Evolutionary conservation across 2,797 vertebrate genomes (phyloP), one percentile per base, ranked within the genome.

Genomic region (Xenops minutus): DNA sequence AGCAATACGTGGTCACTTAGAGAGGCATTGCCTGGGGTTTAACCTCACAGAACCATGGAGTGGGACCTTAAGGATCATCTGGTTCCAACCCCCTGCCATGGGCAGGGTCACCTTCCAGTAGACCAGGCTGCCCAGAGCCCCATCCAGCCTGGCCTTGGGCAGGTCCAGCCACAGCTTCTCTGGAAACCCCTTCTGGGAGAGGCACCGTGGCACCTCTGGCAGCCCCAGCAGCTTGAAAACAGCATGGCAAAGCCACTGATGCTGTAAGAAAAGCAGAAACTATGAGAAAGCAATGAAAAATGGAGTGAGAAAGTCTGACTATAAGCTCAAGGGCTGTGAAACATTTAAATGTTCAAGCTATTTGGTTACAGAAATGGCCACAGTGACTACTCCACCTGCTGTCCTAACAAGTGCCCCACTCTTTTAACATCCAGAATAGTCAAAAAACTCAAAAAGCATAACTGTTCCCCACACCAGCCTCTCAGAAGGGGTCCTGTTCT

Each of bases 131-230:
- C 24, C 34, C 61, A 22, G 29, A 43, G 27, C 39, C 14, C 36
- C 15, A 29, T 18, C 56, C 20, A 69, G 5, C 14, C 9, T n/a
- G 27, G 22, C 56, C 68, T 29, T 43, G 36, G 68, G 30, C 16
- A 34, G 17, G 76, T 39, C 29, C 36, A 83, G 2, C 14, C 64
- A 29, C 49, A 43, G 32, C 43, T n/a, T 23, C 0, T 0, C n/a
- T 21, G 23, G 2, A 0, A 0, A 17, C 4, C 12, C n/a, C 5
- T 12, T 48, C 8, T 8, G 10, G 27, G 17, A 63, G 6, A 44
- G 15, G 21, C 21, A 46, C 44, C 21, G 18, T 46, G 44, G 19
- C 44, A 46, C 44, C 44, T 12, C n/a, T 7, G 4, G 44, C 36
- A 67, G 39, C 32, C 62, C 30, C 36, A 76, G 63, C 26, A 71